Evolutionary conservation across 2,797 vertebrate genomes (phyloP), one percentile per base, ranked within the genome.

Genomic region (Gymnocypris eckloni): DNA sequence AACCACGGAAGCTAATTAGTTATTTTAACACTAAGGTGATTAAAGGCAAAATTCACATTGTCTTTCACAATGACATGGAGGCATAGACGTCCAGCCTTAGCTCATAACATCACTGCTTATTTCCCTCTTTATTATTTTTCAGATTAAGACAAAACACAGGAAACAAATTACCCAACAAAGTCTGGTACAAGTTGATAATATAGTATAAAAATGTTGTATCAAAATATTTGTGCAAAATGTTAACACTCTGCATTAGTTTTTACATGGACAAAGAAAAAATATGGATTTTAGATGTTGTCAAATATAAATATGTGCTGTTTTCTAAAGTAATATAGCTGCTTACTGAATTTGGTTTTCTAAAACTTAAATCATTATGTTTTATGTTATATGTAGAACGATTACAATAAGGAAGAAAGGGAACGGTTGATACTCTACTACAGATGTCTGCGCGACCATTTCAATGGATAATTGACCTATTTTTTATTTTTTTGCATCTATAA

Each of bases 11-110:
- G 92, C 93, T 93, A 95, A 95, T 93, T 94, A 94, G 92, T 90
- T 92, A 90, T 93, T 94, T 94, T 94, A 93, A 91, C 91, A 91
- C 88, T 88, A 15, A 90, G 89, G 91, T 95, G 94, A 96, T 95
- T 95, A 94, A 90, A 92, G 91, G 89, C 45, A 88, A 91, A 89
- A 89, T 89, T 92, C 88, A 48, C 90, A 94, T 94, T 96, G 93
- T 95, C 87, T 93, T 91, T 89, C 87, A 90, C 90, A 92, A 88
- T 90, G 92, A 92, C 91, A 92, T 82, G 77, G 77, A 90, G 82
- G 82, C 73, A 84, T 87, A 90, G 82, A 93, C 72, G 88, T 78
- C 18, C 48, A 91, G 83, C 64, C 89, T 90, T 90, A 54, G 82
- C 90, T 90, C 81, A 59, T 86, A 89, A 90, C 89, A 86, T 82